Conservation (phyloP, 2,888 invertebrate genomes). For the Blera fallax region DNA sequence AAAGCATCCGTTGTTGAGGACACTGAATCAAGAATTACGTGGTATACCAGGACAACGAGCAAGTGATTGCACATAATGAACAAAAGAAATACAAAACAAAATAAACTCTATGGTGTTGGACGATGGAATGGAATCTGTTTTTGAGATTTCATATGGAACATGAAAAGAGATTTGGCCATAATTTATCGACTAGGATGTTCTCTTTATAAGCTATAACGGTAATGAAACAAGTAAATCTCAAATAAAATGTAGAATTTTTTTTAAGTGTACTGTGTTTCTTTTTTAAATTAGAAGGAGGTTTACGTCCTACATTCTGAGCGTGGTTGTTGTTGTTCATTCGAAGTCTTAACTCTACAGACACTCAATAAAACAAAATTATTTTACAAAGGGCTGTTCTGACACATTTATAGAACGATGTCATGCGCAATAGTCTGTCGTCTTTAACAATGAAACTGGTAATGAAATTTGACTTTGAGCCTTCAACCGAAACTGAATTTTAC, state of each 20-base stretch:
- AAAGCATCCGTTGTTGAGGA: constrained; percentile 86
- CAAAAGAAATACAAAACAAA: not conserved
- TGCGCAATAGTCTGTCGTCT: too few species aligned
- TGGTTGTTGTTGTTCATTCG: too few species aligned
- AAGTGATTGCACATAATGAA: constrained; percentile 82
- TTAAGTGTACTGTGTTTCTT: not conserved
- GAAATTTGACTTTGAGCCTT: too few species aligned
- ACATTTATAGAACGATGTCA: too few species aligned
- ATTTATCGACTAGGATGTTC: constrained; percentile 4
- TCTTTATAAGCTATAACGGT: constrained; percentile 23
- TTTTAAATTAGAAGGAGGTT: too few species aligned
- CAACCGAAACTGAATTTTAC: too few species aligned
- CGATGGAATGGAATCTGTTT: constrained; percentile 75
- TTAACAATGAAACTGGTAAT: too few species aligned
- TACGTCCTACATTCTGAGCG: too few species aligned
- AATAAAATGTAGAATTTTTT: constrained; percentile 45
- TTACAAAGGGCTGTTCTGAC: too few species aligned
- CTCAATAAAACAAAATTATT: too few species aligned
- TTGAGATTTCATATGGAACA: constrained; percentile 75
- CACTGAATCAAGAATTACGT: constrained; percentile 84
- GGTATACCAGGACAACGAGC: constrained; percentile 81
- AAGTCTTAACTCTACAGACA: too few species aligned
- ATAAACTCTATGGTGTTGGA: constrained; percentile 44
- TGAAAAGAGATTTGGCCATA: not conserved
- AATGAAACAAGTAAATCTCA: constrained; percentile 46